These are phyloP conservation scores for Balanococcus diminutus DNA, from an alignment of 2,888 invertebrate species.

Conservation along the genomic window DNA sequence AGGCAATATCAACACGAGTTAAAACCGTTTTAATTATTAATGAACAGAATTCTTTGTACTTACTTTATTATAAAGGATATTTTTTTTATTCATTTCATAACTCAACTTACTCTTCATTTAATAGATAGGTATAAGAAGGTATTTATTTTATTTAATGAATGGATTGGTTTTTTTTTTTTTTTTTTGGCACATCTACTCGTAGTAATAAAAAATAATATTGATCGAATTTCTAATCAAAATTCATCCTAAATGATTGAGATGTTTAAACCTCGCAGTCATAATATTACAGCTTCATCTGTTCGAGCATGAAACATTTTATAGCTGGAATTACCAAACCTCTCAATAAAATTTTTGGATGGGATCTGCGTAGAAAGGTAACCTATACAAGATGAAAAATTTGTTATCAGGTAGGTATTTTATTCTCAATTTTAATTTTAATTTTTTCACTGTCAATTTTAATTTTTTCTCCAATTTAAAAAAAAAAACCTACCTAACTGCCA, in stretches of 20 bases:
- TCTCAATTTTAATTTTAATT: too few relatives aligned
- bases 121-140: too few relatives aligned
- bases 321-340: constrained; percentile 2
- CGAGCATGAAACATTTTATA: not conserved
- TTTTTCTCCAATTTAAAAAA: too few relatives aligned
- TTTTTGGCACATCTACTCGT: not conserved
- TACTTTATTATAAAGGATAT: constrained; percentile 15
- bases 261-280: not conserved
- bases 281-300: not conserved
- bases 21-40: constrained; percentile 52
- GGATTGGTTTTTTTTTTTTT: not conserved
- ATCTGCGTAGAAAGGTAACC: too few relatives aligned
- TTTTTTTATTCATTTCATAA: not conserved
- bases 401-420: too few relatives aligned
- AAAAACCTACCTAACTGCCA: too few relatives aligned
- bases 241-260: not conserved
- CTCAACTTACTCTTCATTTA: not conserved
- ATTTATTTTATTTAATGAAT: too few relatives aligned
- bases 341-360: not conserved
- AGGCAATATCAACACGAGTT: constrained; percentile 48
- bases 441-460: too few relatives aligned
- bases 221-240: constrained; percentile 11
- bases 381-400: too few relatives aligned
- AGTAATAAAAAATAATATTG: not conserved
- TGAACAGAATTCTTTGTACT: constrained; percentile 47